A percentile compares a stretch with the other conserved stretches of the same genome.
phyloP scores from a whole-genome alignment of 2,797 vertebrate genomes.

The Triplophysa bombifrons region DNA sequence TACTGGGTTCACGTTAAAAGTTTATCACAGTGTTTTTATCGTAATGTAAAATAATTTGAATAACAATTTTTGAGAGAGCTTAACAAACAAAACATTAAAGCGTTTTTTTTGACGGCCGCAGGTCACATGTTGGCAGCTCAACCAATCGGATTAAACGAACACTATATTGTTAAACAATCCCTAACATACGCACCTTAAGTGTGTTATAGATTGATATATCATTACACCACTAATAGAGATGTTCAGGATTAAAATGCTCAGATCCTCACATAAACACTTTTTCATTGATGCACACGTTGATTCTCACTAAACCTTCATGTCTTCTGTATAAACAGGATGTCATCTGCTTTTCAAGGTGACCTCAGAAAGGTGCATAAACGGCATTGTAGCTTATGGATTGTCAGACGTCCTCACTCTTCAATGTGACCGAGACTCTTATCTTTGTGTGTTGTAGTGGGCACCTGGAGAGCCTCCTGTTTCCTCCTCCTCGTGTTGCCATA shows the following conservation, averaged over 20 bases:
- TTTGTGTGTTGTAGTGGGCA: conserved; percentile 74
- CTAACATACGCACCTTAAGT: not conserved
- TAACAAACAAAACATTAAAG: no score
- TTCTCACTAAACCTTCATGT: not conserved
- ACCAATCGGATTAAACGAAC: no score
- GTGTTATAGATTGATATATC: no score
- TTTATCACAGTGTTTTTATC: no score
- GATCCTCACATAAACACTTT: not conserved
- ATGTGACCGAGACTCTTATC: conserved; percentile 25
- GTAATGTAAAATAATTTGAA: no score
- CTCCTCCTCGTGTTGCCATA: conserved; percentile 67
- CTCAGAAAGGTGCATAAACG: not conserved
- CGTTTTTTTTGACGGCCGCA: no score
- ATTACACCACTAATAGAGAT: not conserved
- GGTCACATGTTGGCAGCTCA: no score
- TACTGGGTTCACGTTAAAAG: no score
- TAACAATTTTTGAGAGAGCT: no score
- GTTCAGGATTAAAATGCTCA: not conserved
- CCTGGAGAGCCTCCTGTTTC: conserved; percentile 77
- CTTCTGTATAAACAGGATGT: not conserved
- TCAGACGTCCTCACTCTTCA: not conserved
- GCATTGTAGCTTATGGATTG: not conserved
- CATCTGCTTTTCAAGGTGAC: not conserved
- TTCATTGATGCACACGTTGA: not conserved
- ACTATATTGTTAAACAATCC: no score